Evolutionary conservation across 2,113 vertebrate genomes (phyloP).

Genomic region (Anarrhichthys ocellatus): DNA sequence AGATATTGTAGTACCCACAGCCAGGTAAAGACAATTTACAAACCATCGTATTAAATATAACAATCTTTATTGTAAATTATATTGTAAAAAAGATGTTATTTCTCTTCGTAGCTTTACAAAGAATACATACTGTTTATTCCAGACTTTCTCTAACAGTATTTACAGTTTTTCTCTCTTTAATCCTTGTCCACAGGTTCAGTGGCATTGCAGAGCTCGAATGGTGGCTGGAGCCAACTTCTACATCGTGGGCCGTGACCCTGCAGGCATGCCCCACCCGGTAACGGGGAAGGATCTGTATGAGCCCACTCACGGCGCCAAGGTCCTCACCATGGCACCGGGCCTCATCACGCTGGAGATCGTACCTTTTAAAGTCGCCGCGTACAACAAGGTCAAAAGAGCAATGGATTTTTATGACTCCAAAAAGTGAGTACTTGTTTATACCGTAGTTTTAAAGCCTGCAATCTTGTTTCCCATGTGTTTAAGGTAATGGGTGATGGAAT

Average conservation of each 20-base stretch:
- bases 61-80: background rate
- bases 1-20: background rate
- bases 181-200: conserved; percentile 90
- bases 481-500: conserved; percentile 1
- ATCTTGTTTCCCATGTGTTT: conserved; percentile 1
- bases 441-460: conserved; percentile 31
- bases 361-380: conserved; percentile 97
- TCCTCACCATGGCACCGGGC: conserved; percentile 98
- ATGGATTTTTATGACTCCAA: conserved; percentile 97
- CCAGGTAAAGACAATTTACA: background rate
- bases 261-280: conserved; percentile 95
- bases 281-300: conserved; percentile 97
- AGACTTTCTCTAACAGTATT: background rate
- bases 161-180: background rate
- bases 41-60: background rate
- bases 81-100: too few relatives aligned
- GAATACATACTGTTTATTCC: background rate
- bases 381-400: conserved; percentile 93
- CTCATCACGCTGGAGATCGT: conserved; percentile 96
- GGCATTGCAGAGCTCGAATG: conserved; percentile 98
- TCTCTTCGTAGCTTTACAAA: background rate
- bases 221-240: conserved; percentile 99
- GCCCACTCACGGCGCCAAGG: conserved; percentile 95
- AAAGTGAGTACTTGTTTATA: conserved; percentile 86
- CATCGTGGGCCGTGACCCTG: conserved; percentile 97